Conservation (phyloP, 2,113 vertebrate species). For the Cariama cristata region DNA sequence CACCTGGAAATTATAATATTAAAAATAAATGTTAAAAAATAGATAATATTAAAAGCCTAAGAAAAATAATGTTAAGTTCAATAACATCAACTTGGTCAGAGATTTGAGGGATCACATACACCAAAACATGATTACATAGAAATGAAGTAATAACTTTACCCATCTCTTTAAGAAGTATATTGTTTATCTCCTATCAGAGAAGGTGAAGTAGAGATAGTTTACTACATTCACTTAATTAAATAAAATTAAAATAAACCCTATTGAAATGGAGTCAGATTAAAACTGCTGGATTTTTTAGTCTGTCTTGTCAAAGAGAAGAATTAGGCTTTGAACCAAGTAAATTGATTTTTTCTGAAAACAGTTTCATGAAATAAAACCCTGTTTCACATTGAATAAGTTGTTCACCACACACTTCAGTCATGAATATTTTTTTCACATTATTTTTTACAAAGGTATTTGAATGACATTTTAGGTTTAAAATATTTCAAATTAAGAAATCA, state of each 20-base stretch:
- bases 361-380: not conserved
- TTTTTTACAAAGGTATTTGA: not conserved
- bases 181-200: not conserved
- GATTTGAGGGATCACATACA: constrained; percentile 11
- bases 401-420: not conserved
- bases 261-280: not conserved
- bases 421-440: not conserved
- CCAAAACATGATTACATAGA: not conserved
- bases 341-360: fast-evolving
- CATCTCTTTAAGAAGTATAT: not conserved
- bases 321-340: not conserved
- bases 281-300: not conserved
- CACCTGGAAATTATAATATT: constrained; percentile 40
- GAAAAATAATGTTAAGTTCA: not conserved
- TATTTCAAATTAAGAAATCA: not conserved
- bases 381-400: not conserved
- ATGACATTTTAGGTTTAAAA: not conserved
- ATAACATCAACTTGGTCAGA: not conserved
- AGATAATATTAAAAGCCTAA: not conserved
- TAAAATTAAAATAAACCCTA: not conserved
- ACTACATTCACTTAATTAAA: not conserved
- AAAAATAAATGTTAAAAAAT: constrained; percentile 50
- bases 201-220: not conserved
- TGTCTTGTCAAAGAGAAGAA: not conserved
- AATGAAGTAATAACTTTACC: not conserved